Evolutionary conservation across 2,113 vertebrate genomes (phyloP).

Genomic region (Gallinago undulata): DNA sequence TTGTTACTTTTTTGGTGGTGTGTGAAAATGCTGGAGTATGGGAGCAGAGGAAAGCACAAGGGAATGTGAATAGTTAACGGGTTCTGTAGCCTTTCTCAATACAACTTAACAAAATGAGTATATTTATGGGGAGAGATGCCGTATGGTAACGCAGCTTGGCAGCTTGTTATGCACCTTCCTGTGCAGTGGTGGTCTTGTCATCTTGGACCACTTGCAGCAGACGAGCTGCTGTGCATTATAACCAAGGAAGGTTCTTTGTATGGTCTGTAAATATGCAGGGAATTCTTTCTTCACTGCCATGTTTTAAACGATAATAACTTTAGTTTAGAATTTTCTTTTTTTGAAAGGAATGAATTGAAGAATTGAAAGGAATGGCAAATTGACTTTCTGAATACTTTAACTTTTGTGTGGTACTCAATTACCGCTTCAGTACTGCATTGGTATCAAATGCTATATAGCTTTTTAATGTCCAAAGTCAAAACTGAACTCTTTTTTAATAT

Average conservation of each 20-base stretch:
- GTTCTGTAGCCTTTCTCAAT: background rate
- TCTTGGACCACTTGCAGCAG: background rate
- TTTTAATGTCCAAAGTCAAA: background rate
- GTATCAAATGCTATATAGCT: accelerated
- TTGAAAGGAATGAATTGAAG: background rate
- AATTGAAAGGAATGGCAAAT: background rate
- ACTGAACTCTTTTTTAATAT: background rate
- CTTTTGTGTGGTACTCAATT: background rate
- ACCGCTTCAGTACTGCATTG: background rate
- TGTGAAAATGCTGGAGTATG: background rate
- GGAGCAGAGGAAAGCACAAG: background rate
- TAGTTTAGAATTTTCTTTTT: background rate
- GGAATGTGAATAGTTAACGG: background rate
- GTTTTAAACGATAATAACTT: background rate
- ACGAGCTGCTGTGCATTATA: background rate
- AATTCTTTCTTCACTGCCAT: background rate
- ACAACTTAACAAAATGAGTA: background rate
- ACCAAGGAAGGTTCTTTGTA: background rate
- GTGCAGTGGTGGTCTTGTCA: background rate
- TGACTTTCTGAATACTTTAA: background rate
- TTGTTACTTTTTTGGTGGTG: background rate
- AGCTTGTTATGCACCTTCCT: background rate
- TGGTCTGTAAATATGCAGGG: background rate
- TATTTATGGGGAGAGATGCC: background rate
- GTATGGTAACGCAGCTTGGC: background rate